phyloP scores from a whole-genome alignment of 2,888 invertebrate genomes.

The Tenthredo scrophulariae region DNA sequence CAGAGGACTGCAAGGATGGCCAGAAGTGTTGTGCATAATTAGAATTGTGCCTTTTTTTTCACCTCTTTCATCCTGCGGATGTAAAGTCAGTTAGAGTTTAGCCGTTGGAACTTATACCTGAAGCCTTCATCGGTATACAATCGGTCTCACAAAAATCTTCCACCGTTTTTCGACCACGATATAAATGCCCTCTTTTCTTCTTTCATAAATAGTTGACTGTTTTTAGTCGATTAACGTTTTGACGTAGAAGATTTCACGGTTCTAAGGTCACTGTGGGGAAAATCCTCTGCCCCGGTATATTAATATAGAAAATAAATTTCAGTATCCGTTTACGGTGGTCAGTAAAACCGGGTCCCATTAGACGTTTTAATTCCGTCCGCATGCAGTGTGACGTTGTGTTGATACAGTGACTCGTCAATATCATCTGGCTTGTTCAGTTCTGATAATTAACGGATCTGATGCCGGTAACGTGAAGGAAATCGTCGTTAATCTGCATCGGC shows the following conservation, averaged over 20 bases:
- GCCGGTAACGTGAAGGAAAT: not conserved
- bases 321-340: not conserved
- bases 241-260: not conserved
- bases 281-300: constrained; percentile 22
- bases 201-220: not conserved
- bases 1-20: constrained; percentile 41
- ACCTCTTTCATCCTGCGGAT: constrained; percentile 8
- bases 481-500: not conserved
- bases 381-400: not conserved
- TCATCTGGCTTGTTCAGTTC: not conserved
- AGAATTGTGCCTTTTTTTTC: constrained; percentile 46
- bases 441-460: not conserved
- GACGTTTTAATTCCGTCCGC: not conserved
- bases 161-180: not conserved
- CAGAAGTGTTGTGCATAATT: constrained; percentile 52
- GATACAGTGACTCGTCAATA: not conserved
- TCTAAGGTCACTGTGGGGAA: not conserved
- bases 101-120: constrained; percentile 47
- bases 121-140: not conserved
- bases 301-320: constrained; percentile 3
- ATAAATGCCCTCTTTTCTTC: not conserved
- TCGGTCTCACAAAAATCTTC: not conserved
- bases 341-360: not conserved
- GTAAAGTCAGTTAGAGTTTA: constrained; percentile 48
- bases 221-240: not conserved